Conservation (phyloP, 2,888 invertebrate species). For the Xanthostigma xanthostigma region DNA sequence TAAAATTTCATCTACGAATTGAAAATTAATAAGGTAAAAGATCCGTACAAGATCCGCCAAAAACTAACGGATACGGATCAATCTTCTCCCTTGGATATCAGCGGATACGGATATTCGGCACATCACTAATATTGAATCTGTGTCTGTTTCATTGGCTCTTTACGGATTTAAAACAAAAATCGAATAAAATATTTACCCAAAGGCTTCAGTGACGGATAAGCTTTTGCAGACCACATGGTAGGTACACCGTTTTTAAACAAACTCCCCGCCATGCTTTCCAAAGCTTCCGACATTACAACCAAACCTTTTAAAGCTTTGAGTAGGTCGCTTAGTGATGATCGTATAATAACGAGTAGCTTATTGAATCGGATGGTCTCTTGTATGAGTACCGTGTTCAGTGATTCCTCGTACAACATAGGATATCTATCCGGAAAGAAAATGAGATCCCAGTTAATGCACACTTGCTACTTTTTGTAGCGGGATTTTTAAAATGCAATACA, state of each 20-base stretch:
- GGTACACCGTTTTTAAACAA: slow-evolving; percentile 57
- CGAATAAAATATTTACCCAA: slow-evolving; percentile 33
- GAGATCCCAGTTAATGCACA: neutral
- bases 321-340: slow-evolving; percentile 40
- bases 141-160: too few relatives aligned
- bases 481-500: too few relatives aligned
- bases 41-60: too few relatives aligned
- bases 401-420: slow-evolving; percentile 75
- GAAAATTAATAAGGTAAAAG: too few relatives aligned
- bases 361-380: slow-evolving; percentile 78
- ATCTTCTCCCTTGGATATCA: too few relatives aligned
- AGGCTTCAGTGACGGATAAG: slow-evolving; percentile 54
- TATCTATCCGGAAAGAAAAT: slow-evolving; percentile 34
- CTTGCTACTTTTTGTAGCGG: too few relatives aligned
- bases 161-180: too few relatives aligned
- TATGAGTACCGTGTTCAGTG: slow-evolving; percentile 73
- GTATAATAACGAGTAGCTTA: slow-evolving; percentile 40
- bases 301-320: slow-evolving; percentile 61
- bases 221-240: slow-evolving; percentile 48
- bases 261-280: slow-evolving; percentile 53
- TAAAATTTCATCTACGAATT: too few relatives aligned
- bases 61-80: too few relatives aligned
- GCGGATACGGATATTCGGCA: too few relatives aligned
- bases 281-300: slow-evolving; percentile 60
- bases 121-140: too few relatives aligned